Evolutionary conservation across 2,797 vertebrate species (phyloP).

Genomic region (Lacerta agilis): DNA sequence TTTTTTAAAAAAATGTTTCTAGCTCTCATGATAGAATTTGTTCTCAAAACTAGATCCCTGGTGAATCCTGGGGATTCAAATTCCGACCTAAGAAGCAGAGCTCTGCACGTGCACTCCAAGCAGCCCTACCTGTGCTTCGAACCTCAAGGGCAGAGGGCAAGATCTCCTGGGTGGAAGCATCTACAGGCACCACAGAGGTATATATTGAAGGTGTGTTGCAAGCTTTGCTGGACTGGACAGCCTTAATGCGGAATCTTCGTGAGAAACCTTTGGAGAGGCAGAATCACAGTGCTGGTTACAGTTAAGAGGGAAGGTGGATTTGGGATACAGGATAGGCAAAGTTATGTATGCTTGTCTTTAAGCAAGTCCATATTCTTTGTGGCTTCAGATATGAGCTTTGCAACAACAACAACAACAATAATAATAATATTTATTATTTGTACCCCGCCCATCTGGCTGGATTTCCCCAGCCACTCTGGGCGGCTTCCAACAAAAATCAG

Average conservation of each 20-base stretch:
- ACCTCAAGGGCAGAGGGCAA: conserved; percentile 74
- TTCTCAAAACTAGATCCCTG: neutral
- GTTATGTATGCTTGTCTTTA: neutral
- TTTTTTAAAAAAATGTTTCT: neutral
- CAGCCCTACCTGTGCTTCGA: conserved; percentile 80
- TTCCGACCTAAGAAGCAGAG: neutral
- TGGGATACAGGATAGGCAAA: neutral
- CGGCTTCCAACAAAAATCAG: no score
- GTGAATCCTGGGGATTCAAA: neutral
- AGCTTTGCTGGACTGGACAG: conserved; percentile 94
- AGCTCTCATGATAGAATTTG: neutral
- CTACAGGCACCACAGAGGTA: conserved; percentile 86
- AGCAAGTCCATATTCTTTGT: neutral
- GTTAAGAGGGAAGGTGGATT: neutral
- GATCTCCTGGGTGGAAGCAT: conserved; percentile 76
- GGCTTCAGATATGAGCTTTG: neutral
- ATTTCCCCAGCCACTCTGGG: no score
- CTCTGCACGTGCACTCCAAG: no score
- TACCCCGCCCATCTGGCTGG: no score
- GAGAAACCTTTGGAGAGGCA: conserved; percentile 78
- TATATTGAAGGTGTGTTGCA: conserved; percentile 91
- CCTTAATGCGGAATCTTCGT: conserved; percentile 89
- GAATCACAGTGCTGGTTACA: fast-evolving
- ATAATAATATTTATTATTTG: no score
- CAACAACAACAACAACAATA: no score